A percentile compares a stretch with the other conserved stretches of the same genome.
These are phyloP conservation scores for Stigmatopora argus DNA, from an alignment of 2,113 vertebrate genomes.

Conservation along the genomic window DNA sequence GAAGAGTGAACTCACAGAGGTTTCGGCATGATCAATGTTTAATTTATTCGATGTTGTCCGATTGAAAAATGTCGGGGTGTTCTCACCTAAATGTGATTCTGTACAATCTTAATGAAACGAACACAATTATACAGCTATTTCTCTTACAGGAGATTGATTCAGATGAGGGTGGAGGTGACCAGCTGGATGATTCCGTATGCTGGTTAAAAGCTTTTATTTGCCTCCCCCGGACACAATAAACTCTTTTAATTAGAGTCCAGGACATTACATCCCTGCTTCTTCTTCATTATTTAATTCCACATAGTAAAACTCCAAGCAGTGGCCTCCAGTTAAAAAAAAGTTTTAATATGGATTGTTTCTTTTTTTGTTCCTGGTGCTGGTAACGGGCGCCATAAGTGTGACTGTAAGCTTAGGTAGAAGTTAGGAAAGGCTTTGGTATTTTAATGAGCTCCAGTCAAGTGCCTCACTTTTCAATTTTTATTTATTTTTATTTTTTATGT, in stretches of 20 bases:
- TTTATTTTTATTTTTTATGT: slow-evolving; percentile 3
- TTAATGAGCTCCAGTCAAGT: slow-evolving; percentile 21
- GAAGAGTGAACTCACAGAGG: too few relatives aligned
- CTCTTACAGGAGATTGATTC: slow-evolving; percentile 16
- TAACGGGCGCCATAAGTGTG: slow-evolving; percentile 27
- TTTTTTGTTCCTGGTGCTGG: slow-evolving; percentile 33
- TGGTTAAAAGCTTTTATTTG: slow-evolving; percentile 57
- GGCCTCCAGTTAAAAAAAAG: slow-evolving; percentile 27
- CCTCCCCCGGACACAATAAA: slow-evolving; percentile 42
- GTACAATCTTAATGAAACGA: slow-evolving; percentile 7
- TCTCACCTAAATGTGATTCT: background rate
- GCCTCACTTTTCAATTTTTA: background rate
- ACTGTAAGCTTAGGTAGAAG: slow-evolving; percentile 20
- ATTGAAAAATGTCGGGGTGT: background rate
- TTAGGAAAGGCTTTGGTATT: slow-evolving; percentile 19
- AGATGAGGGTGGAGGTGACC: slow-evolving; percentile 5
- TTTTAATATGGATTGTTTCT: background rate
- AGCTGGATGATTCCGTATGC: slow-evolving; percentile 30
- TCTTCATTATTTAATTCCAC: slow-evolving; percentile 34
- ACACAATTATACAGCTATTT: slow-evolving; percentile 34
- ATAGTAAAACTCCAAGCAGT: slow-evolving; percentile 33
- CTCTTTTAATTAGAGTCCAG: slow-evolving; percentile 47
- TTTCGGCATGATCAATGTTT: background rate
- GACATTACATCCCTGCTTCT: slow-evolving; percentile 26
- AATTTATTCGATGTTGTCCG: background rate